These are phyloP conservation scores for Syngnathus floridae DNA, from an alignment of 2,113 vertebrate species.

Conservation along the genomic window DNA sequence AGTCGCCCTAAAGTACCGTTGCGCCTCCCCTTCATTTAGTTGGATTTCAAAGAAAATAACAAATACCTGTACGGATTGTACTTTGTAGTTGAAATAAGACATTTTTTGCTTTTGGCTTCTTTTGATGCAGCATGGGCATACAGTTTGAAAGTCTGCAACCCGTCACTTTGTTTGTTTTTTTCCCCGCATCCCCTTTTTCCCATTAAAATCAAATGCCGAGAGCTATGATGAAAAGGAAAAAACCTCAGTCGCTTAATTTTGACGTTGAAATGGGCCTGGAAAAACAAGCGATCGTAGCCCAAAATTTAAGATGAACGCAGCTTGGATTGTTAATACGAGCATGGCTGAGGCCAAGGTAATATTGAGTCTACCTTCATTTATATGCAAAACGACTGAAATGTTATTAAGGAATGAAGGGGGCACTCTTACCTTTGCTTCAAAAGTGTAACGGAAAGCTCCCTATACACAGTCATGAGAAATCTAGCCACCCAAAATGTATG, in stretches of 20 bases:
- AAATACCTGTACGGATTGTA: slow-evolving; percentile 46
- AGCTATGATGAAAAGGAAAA: slow-evolving; percentile 46
- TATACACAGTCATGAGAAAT: too few relatives aligned
- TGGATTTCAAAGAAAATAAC: slow-evolving; percentile 53
- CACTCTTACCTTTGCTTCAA: background rate
- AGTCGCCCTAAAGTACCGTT: slow-evolving; percentile 22
- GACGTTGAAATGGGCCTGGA: background rate
- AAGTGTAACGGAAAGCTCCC: too few relatives aligned
- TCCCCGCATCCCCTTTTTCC: slow-evolving; percentile 47
- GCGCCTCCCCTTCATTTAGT: slow-evolving; percentile 55
- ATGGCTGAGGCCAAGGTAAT: background rate
- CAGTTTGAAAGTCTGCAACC: slow-evolving; percentile 40
- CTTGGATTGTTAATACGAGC: too few relatives aligned
- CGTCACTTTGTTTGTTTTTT: slow-evolving; percentile 36
- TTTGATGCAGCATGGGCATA: slow-evolving; percentile 35
- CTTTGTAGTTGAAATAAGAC: slow-evolving; percentile 54
- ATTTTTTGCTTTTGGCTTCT: slow-evolving; percentile 44
- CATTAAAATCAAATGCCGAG: slow-evolving; percentile 67
- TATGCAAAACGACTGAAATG: background rate
- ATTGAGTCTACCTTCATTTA: background rate
- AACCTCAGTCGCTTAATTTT: slow-evolving; percentile 12
- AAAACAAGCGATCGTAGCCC: background rate
- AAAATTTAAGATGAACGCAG: too few relatives aligned
- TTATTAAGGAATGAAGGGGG: background rate
- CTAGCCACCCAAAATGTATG: too few relatives aligned